Base-by-base conservation (phyloP, 2,113 vertebrate species). In the Hassar affinis region DNA sequence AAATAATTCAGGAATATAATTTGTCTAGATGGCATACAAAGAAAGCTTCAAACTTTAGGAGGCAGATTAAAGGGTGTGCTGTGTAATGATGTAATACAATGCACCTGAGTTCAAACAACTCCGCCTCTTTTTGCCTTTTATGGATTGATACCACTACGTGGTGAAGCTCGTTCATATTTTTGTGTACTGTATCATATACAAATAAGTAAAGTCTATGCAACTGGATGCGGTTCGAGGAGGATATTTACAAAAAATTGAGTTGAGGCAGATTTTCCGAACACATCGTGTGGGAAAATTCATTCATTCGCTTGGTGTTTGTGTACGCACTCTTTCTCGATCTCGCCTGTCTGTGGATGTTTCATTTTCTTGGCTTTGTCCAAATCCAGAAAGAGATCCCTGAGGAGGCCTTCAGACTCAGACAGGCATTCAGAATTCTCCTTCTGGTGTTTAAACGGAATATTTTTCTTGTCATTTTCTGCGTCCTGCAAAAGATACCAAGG, bases 291-390 rank as follows among this genome's bases (percentile, higher is more conserved):
- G 17, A 18, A 18, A 8, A 66, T 33, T 45, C 4, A 42, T 42
- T 42, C 38, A 47, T 27, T 66, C 35, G 14, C 0, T n/a, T 62
- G 33, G n/a, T 68, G 54, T 17, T 42, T 57, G 10, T 49, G 47
- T 25, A 94, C 97, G 95, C 89, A 99, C 98, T 99, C 98, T 35
- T 91, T 95, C 89, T 98, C 97, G 1, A 99, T 98, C 83, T 98
- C 97, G 30, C 0, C 74, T 0, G 94, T 94, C 86, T 99, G 97
- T 0, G 96, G 96, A 87, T 98, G 96, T 51, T 94, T 94, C 88
- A 95, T 87, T 85, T 94, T 91, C 91, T 94, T 98, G 89, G 95
- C 94, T 77, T 93, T 96, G 92, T 96, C 97, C 47, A 97, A 93
- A 0, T 98, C 96, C 89, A 99, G 88, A 88, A 98, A 99, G 2